Evolutionary conservation across 2,888 invertebrate genomes (phyloP), one percentile per base, ranked within the genome.

Genomic region (Myopa tessellatipennis): DNA sequence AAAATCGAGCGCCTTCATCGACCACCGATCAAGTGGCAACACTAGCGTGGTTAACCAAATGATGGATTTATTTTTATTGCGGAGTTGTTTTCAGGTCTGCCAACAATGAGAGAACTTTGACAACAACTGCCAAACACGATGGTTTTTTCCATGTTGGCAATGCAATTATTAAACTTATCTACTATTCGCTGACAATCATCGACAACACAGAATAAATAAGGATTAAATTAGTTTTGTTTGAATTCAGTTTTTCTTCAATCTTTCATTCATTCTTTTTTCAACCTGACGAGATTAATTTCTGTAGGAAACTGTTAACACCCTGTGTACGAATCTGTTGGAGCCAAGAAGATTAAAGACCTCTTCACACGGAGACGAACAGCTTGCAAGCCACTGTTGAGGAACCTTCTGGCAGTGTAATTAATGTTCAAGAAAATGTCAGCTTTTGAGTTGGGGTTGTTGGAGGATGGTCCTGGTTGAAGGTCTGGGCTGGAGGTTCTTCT

Each of bases 371-470:
- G 45, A 45, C 45, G 45, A 4, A 60, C 36, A 72, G 70, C 74
- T 71, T 50, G 60, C 18, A 58, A 69, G 10, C 71, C 38, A 58
- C 26, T 36, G 60, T 50, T 52, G 34, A 8, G 3, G 65, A 71
- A 77, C 74, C 76, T 77, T 77, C 70, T 77, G 74, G 77, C 75
- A 77, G 38, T 61, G 71, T 70, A 77, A 79, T 79, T 79, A 79
- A 79, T 79, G 74, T 77, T 77, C 74, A 67, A 67, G 14, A 60
- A 61, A 16, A 18, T 26, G 67, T 72, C 45, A 34, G n/a, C 68
- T 68, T 50, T 8, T 14, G 5, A 55, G 14, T 55, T 16, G 8
- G 50, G 45, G n/a, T 18, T 50, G 55, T n/a, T 55, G 14, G 38
- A 4, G 61, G 61, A 63, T 6, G n/a, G 61, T 5, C 7, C 10